Evolutionary conservation across 2,888 invertebrate genomes (phyloP), one percentile per base, ranked within the genome.

Genomic region (Spodoptera littoralis): DNA sequence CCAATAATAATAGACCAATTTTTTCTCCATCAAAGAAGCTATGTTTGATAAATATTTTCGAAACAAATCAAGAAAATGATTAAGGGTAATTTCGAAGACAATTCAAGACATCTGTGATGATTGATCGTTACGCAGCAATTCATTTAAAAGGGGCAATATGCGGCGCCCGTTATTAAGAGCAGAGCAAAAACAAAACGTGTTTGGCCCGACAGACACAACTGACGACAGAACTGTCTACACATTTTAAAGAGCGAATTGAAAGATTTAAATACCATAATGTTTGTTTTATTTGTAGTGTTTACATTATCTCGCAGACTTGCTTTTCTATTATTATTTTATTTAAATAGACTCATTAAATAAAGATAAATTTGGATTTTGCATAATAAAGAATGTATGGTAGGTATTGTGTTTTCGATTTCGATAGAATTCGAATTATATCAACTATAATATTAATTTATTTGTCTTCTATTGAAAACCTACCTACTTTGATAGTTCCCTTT

Each of bases 171-270:
- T 61, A 63, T 62, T 47, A 49, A 51, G 22, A 50, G 41, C 13
- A 30, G 47, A 61, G 72, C 56, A 64, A 74, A 77, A 75, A 74
- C 63, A 65, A 36, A 76, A 79, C 65, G 46, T 50, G 56, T 55
- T 22, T 65, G 44, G 54, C 70, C 72, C 18, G 18, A 18, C 18
- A 18, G 18, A 18, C 18, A 2, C 18, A 18, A 18, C 18, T 18
- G 79, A 78, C 58, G 82, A 83, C 81, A 82, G 73, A 18, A 43
- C 76, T 81, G 81, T 83, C 78, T 52, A 57, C 82, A 67, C 60
- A 47, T 70, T 60, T 65, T 62, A 30, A 69, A 48, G 54, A 59
- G 64, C 65, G 58, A 57, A 73, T 76, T 80, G 77, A 80, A 74
- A 80, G 74, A 80, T 83, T 73, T 61, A 73, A 77, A 65, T 68